Conservation (phyloP, 2,797 vertebrate genomes). For the Remorina albescens region DNA sequence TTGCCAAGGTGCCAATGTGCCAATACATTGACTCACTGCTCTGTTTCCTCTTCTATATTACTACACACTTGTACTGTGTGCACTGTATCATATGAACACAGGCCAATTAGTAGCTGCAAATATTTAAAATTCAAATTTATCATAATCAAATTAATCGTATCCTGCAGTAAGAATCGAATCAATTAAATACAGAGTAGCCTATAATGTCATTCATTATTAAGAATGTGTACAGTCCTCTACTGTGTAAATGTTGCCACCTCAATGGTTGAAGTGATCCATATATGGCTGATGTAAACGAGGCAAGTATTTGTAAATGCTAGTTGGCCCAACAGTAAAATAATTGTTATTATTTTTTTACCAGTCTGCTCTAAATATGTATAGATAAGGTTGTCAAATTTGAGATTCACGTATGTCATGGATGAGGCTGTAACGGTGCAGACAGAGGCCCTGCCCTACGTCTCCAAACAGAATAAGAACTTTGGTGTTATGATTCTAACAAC, state of each 20-base stretch:
- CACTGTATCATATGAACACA: constrained; percentile 30
- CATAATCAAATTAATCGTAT: neutral
- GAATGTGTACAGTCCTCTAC: constrained; percentile 6
- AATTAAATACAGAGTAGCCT: neutral
- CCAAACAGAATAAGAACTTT: constrained; percentile 19
- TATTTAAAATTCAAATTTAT: constrained; percentile 11
- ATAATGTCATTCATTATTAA: constrained; percentile 3
- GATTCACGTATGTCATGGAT: neutral
- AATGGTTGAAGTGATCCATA: constrained; percentile 10
- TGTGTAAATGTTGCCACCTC: neutral
- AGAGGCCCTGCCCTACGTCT: constrained; percentile 29
- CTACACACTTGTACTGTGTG: constrained; percentile 35
- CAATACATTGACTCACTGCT: constrained; percentile 36
- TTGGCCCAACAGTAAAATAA: constrained; percentile 36
- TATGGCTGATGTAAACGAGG: constrained; percentile 9
- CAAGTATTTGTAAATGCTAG: constrained; percentile 46
- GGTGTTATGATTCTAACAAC: constrained; percentile 42
- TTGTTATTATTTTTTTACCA: constrained; percentile 27
- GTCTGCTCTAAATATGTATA: constrained; percentile 29
- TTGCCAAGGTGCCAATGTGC: constrained; percentile 47
- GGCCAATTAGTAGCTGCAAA: constrained; percentile 48
- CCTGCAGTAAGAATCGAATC: neutral
- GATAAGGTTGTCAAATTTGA: constrained; percentile 13
- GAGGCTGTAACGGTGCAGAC: constrained; percentile 37
- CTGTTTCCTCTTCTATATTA: constrained; percentile 42